phyloP scores from a whole-genome alignment of 2,888 invertebrate genomes.

The Himalopsyche japonica region DNA sequence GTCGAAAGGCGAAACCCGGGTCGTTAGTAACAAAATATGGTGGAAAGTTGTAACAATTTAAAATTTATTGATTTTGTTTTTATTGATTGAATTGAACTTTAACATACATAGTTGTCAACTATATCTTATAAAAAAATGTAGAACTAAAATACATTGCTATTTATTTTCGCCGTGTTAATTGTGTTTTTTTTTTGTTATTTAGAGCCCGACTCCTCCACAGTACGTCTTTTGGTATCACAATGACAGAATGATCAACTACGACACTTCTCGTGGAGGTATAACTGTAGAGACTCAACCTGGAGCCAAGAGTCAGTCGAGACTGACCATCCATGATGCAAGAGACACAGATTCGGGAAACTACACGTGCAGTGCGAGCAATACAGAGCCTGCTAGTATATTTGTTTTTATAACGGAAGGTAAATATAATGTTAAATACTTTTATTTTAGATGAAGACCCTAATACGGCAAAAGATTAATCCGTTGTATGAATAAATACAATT shows the following conservation, averaged over 20 bases:
- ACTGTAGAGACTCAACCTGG: conserved; percentile 83
- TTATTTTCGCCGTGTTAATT: too few relatives aligned
- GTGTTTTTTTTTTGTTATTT: conserved; percentile 42
- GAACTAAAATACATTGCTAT: too few relatives aligned
- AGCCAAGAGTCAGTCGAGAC: conserved; percentile 81
- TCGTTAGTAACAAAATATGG: too few relatives aligned
- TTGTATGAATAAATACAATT: too few relatives aligned
- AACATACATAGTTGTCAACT: too few relatives aligned
- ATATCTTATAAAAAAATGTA: too few relatives aligned
- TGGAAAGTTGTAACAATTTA: too few relatives aligned
- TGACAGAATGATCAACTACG: conserved; percentile 92
- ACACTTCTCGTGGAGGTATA: conserved; percentile 79
- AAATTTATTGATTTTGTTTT: too few relatives aligned
- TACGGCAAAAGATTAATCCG: too few relatives aligned
- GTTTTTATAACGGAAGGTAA: conserved; percentile 91
- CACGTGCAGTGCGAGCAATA: conserved; percentile 87
- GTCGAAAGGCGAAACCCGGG: too few relatives aligned
- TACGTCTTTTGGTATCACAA: conserved; percentile 97
- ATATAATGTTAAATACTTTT: conserved; percentile 42
- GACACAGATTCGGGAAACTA: conserved; percentile 89
- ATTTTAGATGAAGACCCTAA: neutral
- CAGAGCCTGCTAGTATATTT: conserved; percentile 85
- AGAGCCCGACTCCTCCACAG: conserved; percentile 91
- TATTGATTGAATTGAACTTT: too few relatives aligned
- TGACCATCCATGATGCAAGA: conserved; percentile 81